phyloP scores from a whole-genome alignment of 2,888 invertebrate species.

The Epirrhoe tristata region DNA sequence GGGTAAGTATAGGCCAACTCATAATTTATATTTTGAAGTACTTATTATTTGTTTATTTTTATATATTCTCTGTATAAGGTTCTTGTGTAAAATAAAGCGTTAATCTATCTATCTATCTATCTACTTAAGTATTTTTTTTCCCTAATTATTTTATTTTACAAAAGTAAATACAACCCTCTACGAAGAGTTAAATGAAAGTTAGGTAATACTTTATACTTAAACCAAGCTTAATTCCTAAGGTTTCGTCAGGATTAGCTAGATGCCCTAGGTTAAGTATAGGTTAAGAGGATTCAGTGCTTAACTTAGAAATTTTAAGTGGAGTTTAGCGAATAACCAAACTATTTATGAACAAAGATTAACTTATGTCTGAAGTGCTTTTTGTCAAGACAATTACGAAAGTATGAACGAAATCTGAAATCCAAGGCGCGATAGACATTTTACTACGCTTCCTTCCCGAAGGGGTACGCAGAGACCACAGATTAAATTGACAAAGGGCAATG shows the following conservation, averaged over 20 bases:
- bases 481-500: too few relatives aligned
- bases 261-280: conserved; percentile 28
- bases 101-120: too few relatives aligned
- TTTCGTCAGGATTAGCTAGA: conserved; percentile 23
- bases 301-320: conserved; percentile 22
- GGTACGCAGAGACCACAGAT: too few relatives aligned
- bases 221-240: conserved; percentile 21
- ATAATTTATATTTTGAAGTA: too few relatives aligned
- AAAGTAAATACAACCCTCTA: background rate
- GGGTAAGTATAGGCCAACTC: too few relatives aligned
- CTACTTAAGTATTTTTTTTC: too few relatives aligned
- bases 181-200: background rate
- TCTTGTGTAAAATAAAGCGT: too few relatives aligned
- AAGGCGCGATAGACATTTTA: too few relatives aligned
- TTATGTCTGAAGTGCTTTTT: background rate
- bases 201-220: conserved; percentile 11
- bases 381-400: background rate
- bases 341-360: background rate
- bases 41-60: too few relatives aligned
- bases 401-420: background rate
- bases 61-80: too few relatives aligned
- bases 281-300: conserved; percentile 24
- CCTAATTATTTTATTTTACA: too few relatives aligned
- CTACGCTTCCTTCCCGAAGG: too few relatives aligned
- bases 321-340: conserved; percentile 11